phyloP scores from a whole-genome alignment of 2,797 vertebrate genomes.

The Meda fulgida region DNA sequence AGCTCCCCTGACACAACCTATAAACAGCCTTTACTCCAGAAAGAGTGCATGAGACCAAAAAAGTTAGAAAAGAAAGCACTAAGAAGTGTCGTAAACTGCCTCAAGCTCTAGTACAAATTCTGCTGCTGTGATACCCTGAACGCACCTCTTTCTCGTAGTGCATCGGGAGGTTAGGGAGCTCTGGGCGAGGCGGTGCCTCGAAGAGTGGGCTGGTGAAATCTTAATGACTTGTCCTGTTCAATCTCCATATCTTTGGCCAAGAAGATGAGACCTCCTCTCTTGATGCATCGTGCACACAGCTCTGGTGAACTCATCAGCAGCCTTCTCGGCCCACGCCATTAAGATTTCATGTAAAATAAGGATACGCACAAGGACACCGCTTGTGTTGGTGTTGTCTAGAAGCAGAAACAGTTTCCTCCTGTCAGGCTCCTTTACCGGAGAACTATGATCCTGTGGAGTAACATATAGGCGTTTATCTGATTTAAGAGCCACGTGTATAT shows the following conservation, averaged over 20 bases:
- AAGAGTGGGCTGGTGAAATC: constrained; percentile 69
- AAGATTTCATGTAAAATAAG: constrained; percentile 76
- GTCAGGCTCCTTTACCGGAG: constrained; percentile 44
- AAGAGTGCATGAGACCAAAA: constrained; percentile 38
- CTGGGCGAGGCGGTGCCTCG: constrained; percentile 50
- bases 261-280: constrained; percentile 44
- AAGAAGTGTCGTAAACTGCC: constrained; percentile 52
- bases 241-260: constrained; percentile 65
- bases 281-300: constrained; percentile 43
- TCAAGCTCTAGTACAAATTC: constrained; percentile 49
- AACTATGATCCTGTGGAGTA: not conserved
- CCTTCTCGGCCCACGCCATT: constrained; percentile 62
- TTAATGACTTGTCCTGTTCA: constrained; percentile 72
- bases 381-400: constrained; percentile 64
- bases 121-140: constrained; percentile 49
- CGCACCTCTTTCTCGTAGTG: constrained; percentile 50
- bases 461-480: not conserved
- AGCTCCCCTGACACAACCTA: constrained; percentile 58
- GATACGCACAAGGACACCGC: constrained; percentile 57
- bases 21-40: constrained; percentile 51
- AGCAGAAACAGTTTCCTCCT: constrained; percentile 40
- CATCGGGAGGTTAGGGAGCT: constrained; percentile 58
- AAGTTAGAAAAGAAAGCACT: constrained; percentile 45
- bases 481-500: not conserved
- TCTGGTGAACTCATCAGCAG: constrained; percentile 52